phyloP scores from a whole-genome alignment of 1,140 invertebrate species.

The Caenorhabditis briggsae region DNA sequence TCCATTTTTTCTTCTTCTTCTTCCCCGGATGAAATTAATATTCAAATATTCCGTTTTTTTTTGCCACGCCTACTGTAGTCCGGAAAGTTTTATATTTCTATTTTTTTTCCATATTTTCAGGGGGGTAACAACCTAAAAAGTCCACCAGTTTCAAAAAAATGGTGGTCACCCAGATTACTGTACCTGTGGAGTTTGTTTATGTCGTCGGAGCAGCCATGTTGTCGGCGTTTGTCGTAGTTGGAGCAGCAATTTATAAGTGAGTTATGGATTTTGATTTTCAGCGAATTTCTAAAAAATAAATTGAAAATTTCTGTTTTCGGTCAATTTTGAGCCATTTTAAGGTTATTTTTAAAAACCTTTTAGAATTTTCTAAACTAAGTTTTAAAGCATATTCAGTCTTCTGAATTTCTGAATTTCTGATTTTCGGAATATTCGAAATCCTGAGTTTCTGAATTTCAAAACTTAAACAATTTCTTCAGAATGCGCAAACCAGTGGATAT shows the following conservation, averaged over 20 bases:
- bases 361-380: neutral
- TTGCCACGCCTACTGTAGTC: conserved; percentile 9
- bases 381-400: too few species aligned
- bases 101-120: neutral
- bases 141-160: neutral
- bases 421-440: too few species aligned
- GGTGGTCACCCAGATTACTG: conserved; percentile 22
- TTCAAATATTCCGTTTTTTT: too few species aligned
- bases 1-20: neutral
- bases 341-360: too few species aligned
- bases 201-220: conserved; percentile 40
- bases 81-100: neutral
- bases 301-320: too few species aligned
- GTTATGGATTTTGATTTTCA: too few species aligned
- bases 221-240: conserved; percentile 40
- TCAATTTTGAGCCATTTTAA: too few species aligned
- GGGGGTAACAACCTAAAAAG: neutral
- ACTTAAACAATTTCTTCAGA: too few species aligned
- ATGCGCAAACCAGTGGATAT: conserved; percentile 56
- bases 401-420: too few species aligned
- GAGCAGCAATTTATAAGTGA: conserved; percentile 54
- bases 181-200: conserved; percentile 54
- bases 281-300: too few species aligned
- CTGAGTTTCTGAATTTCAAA: too few species aligned
- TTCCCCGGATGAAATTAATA: neutral